Evolutionary conservation across 2,797 vertebrate genomes (phyloP).

Genomic region (Sebastes diaconus): DNA sequence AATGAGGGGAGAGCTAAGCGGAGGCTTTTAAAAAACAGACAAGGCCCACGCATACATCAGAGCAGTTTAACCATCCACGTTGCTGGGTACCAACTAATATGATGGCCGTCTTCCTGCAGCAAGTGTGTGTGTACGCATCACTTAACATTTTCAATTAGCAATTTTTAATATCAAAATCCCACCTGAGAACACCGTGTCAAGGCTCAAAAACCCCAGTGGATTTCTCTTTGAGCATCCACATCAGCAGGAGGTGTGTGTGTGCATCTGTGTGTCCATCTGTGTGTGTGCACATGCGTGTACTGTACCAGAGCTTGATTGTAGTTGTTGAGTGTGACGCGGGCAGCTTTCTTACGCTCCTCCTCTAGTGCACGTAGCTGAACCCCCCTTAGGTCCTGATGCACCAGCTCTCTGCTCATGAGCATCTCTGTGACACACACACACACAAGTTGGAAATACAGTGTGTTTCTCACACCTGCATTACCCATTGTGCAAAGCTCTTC

Average conservation of each 20-base stretch:
- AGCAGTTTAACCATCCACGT: conserved; percentile 54
- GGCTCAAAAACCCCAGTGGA: conserved; percentile 36
- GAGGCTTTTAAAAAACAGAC: conserved; percentile 46
- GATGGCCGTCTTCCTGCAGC: conserved; percentile 36
- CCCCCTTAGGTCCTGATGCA: conserved; percentile 67
- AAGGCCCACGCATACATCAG: conserved; percentile 57
- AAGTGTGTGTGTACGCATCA: conserved; percentile 64
- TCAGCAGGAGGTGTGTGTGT: conserved; percentile 13
- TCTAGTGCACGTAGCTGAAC: conserved; percentile 65
- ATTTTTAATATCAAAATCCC: conserved; percentile 58
- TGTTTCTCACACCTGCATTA: conserved; percentile 44
- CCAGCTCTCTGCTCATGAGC: conserved; percentile 45
- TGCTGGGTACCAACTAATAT: conserved; percentile 41
- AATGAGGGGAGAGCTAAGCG: conserved; percentile 55
- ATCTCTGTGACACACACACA: conserved; percentile 62
- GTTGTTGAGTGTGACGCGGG: conserved; percentile 60
- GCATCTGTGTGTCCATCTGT: conserved; percentile 31
- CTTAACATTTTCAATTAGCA: conserved; percentile 64
- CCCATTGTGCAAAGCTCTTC: conserved; percentile 22
- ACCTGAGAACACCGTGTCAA: conserved; percentile 47
- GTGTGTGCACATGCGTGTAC: conserved; percentile 12
- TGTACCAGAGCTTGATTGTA: conserved; percentile 82
- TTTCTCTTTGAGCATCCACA: conserved; percentile 34
- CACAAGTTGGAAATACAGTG: conserved; percentile 22
- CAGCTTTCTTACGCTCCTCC: conserved; percentile 70